Evolutionary conservation across 2,797 vertebrate genomes (phyloP).

Genomic region (Rhabdophis nuchalis): DNA sequence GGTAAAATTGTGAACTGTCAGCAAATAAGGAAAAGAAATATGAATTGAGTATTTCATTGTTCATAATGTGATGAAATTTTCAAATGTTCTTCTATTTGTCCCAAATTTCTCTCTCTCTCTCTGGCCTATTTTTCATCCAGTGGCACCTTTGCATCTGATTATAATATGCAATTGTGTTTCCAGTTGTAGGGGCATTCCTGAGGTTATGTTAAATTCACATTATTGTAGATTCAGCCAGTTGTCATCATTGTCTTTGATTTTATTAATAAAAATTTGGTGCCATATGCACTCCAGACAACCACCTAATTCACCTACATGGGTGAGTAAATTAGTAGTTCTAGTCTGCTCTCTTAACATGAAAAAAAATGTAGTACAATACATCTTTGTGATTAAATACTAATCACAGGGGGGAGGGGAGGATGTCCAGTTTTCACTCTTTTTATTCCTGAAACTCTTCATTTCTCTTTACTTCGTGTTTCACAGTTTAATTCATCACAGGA

Average conservation of each 20-base stretch:
- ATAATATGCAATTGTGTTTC: background rate
- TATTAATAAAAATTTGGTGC: background rate
- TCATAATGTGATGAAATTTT: background rate
- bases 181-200: background rate
- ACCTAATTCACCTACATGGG: background rate
- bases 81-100: background rate
- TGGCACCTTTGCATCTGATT: background rate
- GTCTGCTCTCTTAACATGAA: background rate
- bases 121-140: background rate
- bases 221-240: background rate
- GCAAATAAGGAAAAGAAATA: background rate
- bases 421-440: background rate
- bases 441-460: background rate
- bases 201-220: background rate
- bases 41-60: background rate
- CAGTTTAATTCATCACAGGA: background rate
- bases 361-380: background rate
- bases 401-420: slow-evolving; percentile 11
- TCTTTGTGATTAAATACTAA: accelerated
- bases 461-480: slow-evolving; percentile 3
- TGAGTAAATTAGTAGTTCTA: background rate
- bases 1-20: background rate
- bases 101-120: background rate
- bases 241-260: background rate
- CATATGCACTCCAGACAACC: background rate